These are phyloP conservation scores for Scolopax rusticola DNA, from an alignment of 2,797 vertebrate species.

Conservation along the genomic window DNA sequence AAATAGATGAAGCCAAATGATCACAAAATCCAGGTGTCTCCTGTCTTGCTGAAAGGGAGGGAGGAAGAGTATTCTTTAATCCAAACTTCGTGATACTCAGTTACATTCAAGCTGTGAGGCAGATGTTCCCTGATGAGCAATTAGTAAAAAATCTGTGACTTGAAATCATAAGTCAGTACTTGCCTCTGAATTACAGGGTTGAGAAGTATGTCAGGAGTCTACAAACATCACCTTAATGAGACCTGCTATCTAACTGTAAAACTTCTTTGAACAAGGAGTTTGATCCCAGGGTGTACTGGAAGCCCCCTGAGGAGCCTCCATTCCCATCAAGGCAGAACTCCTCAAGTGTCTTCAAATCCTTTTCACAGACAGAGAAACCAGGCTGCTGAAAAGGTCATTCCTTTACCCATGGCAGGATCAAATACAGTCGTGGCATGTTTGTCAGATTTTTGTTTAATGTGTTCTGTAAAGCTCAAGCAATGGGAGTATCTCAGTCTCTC, in stretches of 20 bases:
- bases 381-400: neutral
- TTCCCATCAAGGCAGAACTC: neutral
- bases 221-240: conserved; percentile 36
- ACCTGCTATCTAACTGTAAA: neutral
- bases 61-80: neutral
- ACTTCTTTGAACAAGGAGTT: neutral
- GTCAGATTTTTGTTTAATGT: neutral
- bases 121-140: conserved; percentile 55
- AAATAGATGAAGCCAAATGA: neutral
- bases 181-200: conserved; percentile 26
- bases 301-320: neutral
- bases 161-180: neutral
- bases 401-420: neutral
- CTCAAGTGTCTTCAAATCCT: neutral
- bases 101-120: conserved; percentile 41
- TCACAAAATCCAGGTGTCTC: neutral
- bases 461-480: neutral
- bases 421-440: neutral
- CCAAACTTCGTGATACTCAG: neutral
- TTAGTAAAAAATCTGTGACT: conserved; percentile 56
- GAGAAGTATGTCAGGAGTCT: conserved; percentile 5
- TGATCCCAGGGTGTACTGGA: neutral
- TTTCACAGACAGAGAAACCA: neutral
- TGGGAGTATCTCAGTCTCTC: neutral
- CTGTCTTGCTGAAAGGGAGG: neutral